These are phyloP conservation scores for Hipparchia semele DNA, from an alignment of 2,888 invertebrate genomes.

Conservation along the genomic window DNA sequence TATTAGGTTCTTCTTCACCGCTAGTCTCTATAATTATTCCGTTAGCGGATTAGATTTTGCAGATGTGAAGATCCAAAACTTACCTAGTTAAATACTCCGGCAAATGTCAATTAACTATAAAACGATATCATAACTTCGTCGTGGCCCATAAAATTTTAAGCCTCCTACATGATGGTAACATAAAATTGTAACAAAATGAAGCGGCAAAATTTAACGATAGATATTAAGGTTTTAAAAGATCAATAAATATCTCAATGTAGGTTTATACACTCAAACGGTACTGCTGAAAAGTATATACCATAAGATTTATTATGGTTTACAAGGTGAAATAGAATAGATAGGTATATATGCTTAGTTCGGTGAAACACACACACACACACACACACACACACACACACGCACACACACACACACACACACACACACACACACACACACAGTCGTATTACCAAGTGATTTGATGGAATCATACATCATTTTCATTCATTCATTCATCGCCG, in stretches of 20 bases:
- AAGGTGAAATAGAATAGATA: not conserved
- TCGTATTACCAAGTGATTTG: too few relatives aligned
- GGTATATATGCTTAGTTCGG: too few relatives aligned
- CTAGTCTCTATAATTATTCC: too few relatives aligned
- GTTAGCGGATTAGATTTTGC: too few relatives aligned
- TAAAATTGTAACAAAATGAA: conserved; percentile 19
- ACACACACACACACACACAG: too few relatives aligned
- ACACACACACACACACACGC: too few relatives aligned
- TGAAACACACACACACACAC: too few relatives aligned
- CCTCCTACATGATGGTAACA: conserved; percentile 11
- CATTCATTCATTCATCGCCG: too few relatives aligned
- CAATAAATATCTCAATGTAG: conserved; percentile 9
- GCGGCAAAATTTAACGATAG: conserved; percentile 18
- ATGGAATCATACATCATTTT: too few relatives aligned
- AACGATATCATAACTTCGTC: conserved; percentile 18
- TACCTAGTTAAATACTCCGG: not conserved
- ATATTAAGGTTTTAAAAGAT: conserved; percentile 15
- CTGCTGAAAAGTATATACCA: not conserved
- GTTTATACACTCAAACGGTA: not conserved
- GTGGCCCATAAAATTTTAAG: conserved; percentile 20
- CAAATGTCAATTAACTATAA: conserved; percentile 10
- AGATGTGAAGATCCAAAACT: too few relatives aligned
- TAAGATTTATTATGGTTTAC: not conserved
- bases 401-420: too few relatives aligned
- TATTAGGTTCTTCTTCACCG: too few relatives aligned